These are phyloP conservation scores for Troilus luridus DNA, from an alignment of 2,888 invertebrate species.

Conservation along the genomic window DNA sequence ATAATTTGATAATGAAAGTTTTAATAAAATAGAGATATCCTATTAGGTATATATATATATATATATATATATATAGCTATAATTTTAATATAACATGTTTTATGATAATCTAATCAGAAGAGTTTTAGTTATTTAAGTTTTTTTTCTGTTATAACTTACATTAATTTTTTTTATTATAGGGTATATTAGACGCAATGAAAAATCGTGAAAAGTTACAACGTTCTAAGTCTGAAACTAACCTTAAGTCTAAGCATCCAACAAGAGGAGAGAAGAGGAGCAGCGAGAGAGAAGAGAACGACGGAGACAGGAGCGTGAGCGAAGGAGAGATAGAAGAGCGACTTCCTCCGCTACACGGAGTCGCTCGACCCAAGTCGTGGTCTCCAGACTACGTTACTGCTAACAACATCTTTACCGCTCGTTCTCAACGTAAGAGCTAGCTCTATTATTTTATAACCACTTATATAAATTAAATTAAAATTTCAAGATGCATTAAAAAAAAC, in stretches of 20 bases:
- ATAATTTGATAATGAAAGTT: too few species aligned
- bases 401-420: constrained; percentile 69
- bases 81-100: too few species aligned
- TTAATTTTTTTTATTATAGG: constrained; percentile 72
- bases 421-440: constrained; percentile 5
- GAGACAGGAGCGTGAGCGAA: constrained; percentile 66
- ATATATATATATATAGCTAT: too few species aligned
- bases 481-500: too few species aligned
- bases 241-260: constrained; percentile 72
- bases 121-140: not conserved
- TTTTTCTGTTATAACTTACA: not conserved
- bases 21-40: too few species aligned
- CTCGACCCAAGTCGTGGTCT: constrained; percentile 82
- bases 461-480: too few species aligned
- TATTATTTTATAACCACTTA: not conserved
- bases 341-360: constrained; percentile 72
- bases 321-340: constrained; percentile 71
- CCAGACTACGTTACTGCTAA: constrained; percentile 78
- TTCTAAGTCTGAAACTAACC: constrained; percentile 93
- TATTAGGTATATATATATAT: too few species aligned
- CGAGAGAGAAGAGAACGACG: constrained; percentile 64
- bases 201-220: constrained; percentile 93
- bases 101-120: too few species aligned
- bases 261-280: constrained; percentile 51
- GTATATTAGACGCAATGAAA: constrained; percentile 96